These are phyloP conservation scores for Boloria selene DNA, from an alignment of 2,888 invertebrate genomes.

Conservation along the genomic window DNA sequence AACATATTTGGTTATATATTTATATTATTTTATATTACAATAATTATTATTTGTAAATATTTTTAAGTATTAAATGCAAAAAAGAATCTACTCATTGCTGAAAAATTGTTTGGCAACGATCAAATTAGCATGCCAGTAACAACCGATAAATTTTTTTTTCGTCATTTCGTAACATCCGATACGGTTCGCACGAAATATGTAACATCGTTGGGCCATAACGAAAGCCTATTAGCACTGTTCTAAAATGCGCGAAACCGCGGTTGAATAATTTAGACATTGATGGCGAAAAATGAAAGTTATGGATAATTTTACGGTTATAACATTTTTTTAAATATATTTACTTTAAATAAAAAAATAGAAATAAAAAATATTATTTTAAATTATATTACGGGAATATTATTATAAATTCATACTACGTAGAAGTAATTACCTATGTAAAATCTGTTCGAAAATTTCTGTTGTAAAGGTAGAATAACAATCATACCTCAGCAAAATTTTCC, in stretches of 20 bases:
- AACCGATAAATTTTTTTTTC: slow-evolving; percentile 63
- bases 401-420: too few relatives aligned
- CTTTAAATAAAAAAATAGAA: too few relatives aligned
- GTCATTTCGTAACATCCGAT: slow-evolving; percentile 67
- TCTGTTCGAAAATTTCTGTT: too few relatives aligned
- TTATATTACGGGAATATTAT: too few relatives aligned
- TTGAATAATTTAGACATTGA: slow-evolving; percentile 30
- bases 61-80: not conserved
- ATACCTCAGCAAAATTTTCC: slow-evolving; percentile 23
- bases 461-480: slow-evolving; percentile 7
- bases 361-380: too few relatives aligned
- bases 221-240: slow-evolving; percentile 57
- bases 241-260: slow-evolving; percentile 44
- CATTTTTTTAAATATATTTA: not conserved
- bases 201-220: slow-evolving; percentile 71
- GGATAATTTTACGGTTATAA: not conserved
- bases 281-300: slow-evolving; percentile 22
- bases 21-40: too few relatives aligned
- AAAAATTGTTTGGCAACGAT: slow-evolving; percentile 51
- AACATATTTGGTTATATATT: too few relatives aligned
- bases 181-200: slow-evolving; percentile 73
- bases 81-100: slow-evolving; percentile 25
- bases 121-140: slow-evolving; percentile 73
- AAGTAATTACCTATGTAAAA: not conserved
- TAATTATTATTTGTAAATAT: too few relatives aligned